Evolutionary conservation across 1,140 invertebrate species (phyloP), one percentile per base, ranked within the genome.

Genomic region (Eufriesea mexicana): DNA sequence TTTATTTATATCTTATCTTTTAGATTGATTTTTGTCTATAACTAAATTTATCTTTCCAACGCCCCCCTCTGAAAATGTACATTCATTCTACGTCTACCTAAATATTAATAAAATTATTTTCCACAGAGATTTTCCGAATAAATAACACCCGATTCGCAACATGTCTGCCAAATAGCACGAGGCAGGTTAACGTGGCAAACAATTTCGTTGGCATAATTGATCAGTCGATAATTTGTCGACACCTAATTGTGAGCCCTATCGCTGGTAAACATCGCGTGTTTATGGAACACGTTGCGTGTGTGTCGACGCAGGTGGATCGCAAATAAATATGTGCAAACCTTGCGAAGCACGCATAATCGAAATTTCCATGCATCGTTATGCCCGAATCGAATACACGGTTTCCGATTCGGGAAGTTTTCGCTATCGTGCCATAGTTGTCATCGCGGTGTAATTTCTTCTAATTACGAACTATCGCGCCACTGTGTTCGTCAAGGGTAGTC

Each of bases 191-290:
- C 73, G 25, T 54, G 23, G 70, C 23, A 74, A 80, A 80, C 57
- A 74, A 73, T 80, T 73, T 73, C 28, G 35, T 54, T 12, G 57
- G 47, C 25, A 80, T 80, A 80, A 80, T 62, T 80, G 78, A 80
- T 80, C 54, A 62, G 59, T 64, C 78, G 51, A 73, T 80, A 80
- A 80, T 74, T 73, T 74, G 47, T 74, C 59, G 23, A 23, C 78
- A 74, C 57, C 70, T 74, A 62, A 64, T 80, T 80, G 28, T 80
- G 47, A 79, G 57, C 25, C 57, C 47, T 73, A 74, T 74, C 47
- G 59, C 28, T 62, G 9, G 47, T 18, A 80, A 73, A 80, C 59
- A 45, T 80, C 64, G 57, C 59, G 59, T 54, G 78, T 73, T 79
- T 78, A 35, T 68, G 7, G 45, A 42, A 61, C 77, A 55, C 59